phyloP scores from a whole-genome alignment of 1,140 invertebrate genomes.

The Anastrepha ludens region DNA sequence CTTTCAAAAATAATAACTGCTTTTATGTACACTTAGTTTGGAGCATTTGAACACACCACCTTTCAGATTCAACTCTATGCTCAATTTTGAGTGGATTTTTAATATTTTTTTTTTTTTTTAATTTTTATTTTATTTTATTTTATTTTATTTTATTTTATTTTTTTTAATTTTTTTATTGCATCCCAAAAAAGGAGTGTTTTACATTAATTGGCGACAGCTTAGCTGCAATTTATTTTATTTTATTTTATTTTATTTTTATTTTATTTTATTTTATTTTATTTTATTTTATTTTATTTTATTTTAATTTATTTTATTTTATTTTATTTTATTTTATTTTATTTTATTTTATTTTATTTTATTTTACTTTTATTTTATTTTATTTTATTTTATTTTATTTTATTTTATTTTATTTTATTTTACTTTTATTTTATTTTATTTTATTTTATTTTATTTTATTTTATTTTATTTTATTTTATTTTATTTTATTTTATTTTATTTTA shows the following conservation, averaged over 20 bases:
- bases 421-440: neutral
- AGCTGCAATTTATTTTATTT: no score
- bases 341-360: neutral
- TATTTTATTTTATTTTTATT: neutral
- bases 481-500: neutral
- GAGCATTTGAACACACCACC: no score
- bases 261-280: neutral
- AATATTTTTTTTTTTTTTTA: neutral
- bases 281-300: neutral
- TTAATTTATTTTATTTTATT: neutral
- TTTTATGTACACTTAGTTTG: no score
- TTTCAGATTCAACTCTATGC: no score
- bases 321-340: neutral
- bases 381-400: neutral
- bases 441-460: no score
- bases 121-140: neutral
- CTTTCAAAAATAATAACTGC: no score
- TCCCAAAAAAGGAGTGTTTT: no score
- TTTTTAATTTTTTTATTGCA: neutral
- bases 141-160: no score
- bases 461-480: neutral
- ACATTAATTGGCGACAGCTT: no score
- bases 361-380: no score
- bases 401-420: neutral
- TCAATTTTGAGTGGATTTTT: neutral